Evolutionary conservation across 2,797 vertebrate species (phyloP).

Genomic region (Poeciliopsis gracilis): DNA sequence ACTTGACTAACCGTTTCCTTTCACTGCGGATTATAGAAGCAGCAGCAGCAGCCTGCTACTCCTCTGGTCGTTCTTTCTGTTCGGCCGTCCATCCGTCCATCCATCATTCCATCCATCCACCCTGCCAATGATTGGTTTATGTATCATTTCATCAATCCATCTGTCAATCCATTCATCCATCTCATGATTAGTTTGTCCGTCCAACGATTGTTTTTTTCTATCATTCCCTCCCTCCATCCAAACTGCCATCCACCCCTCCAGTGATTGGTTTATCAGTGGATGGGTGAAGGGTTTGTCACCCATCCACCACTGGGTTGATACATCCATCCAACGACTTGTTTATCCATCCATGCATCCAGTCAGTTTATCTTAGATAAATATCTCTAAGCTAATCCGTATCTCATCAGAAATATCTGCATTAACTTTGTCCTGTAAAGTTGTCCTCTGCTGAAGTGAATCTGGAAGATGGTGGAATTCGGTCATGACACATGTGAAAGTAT

Average conservation of each 20-base stretch:
- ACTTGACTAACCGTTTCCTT: constrained; percentile 8
- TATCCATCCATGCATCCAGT: background rate
- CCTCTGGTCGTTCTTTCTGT: constrained; percentile 22
- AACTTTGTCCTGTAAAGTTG: background rate
- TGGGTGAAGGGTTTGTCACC: background rate
- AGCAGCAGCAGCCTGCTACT: no score
- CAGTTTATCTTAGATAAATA: background rate
- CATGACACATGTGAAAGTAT: background rate
- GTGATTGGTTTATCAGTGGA: background rate
- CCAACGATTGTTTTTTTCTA: no score
- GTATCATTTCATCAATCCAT: background rate
- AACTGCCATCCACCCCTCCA: background rate
- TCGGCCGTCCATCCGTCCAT: no score
- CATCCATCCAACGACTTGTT: background rate
- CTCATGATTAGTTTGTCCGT: no score
- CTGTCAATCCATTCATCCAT: background rate
- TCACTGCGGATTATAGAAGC: constrained; percentile 16
- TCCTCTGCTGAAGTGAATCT: background rate
- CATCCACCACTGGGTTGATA: background rate
- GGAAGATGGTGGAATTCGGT: background rate
- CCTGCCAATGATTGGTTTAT: no score
- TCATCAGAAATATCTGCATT: background rate
- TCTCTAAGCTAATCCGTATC: background rate
- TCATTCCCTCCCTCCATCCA: background rate
- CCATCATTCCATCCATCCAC: no score